phyloP scores from a whole-genome alignment of 2,113 vertebrate species.

The Macquaria ambigua region DNA sequence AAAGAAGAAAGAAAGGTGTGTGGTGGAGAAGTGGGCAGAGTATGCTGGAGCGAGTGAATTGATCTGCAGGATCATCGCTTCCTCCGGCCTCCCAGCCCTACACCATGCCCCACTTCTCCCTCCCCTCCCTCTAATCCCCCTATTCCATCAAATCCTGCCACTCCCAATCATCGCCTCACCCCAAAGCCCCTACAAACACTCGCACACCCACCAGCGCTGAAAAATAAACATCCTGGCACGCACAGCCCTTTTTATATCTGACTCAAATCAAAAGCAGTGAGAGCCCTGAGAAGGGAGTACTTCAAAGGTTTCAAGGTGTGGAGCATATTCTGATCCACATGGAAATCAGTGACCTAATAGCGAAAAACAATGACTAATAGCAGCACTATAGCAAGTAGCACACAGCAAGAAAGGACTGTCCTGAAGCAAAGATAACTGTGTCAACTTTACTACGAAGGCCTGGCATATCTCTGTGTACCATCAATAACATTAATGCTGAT shows the following conservation, averaged over 20 bases:
- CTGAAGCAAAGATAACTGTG: background rate
- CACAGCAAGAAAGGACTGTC: conserved; percentile 12
- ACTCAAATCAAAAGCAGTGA: conserved; percentile 57
- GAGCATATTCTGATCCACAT: conserved; percentile 14
- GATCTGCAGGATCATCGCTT: conserved; percentile 26
- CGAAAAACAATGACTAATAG: background rate
- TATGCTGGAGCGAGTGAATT: background rate
- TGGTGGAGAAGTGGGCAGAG: background rate
- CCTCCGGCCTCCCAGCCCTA: conserved; percentile 22
- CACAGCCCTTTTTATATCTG: conserved; percentile 24
- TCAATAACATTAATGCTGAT: conserved; percentile 21
- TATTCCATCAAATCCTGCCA: conserved; percentile 57
- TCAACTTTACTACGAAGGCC: background rate
- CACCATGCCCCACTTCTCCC: conserved; percentile 46
- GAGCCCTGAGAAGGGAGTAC: background rate
- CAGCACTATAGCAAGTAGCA: background rate
- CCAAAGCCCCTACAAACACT: conserved; percentile 48
- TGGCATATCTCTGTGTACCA: conserved; percentile 13
- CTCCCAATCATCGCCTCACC: conserved; percentile 50
- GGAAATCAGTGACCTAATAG: background rate
- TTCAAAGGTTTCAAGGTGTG: conserved; percentile 29
- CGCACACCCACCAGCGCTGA: conserved; percentile 33
- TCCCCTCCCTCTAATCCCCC: conserved; percentile 40
- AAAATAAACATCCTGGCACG: conserved; percentile 46
- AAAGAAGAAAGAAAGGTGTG: too few species aligned